These are phyloP conservation scores for Zaprionus capensis DNA, from an alignment of 1,140 invertebrate species.

Conservation along the genomic window DNA sequence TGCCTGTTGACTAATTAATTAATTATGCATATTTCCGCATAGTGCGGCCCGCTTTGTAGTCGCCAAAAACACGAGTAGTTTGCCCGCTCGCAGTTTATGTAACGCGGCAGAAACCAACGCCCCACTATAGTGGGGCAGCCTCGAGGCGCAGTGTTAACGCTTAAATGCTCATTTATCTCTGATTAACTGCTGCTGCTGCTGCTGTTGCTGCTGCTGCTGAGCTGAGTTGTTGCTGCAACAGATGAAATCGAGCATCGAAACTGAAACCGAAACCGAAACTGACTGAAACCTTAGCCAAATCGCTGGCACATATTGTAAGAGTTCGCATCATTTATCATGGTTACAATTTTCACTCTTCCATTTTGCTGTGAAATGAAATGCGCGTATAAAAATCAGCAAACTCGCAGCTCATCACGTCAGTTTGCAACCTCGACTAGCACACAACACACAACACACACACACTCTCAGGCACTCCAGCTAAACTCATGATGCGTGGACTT, in stretches of 20 bases:
- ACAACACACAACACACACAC: conserved; percentile 27
- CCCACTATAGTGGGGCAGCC: conserved; percentile 45
- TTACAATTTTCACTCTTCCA: conserved; percentile 51
- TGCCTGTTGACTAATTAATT: conserved; percentile 70
- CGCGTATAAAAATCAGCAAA: conserved; percentile 66
- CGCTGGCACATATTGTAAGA: conserved; percentile 51
- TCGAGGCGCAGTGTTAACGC: conserved; percentile 64
- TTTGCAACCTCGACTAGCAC: conserved; percentile 47
- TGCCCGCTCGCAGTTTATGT: conserved; percentile 60
- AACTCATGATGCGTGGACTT: conserved; percentile 69
- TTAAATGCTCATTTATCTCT: conserved; percentile 76
- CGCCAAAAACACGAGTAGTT: conserved; percentile 68
- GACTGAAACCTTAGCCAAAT: conserved; percentile 33
- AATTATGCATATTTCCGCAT: conserved; percentile 76
- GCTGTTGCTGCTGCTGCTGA: conserved; percentile 22
- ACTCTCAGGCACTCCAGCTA: conserved; percentile 2
- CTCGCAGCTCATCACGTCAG: conserved; percentile 38
- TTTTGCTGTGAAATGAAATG: conserved; percentile 28
- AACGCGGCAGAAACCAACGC: conserved; percentile 69
- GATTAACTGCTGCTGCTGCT: conserved; percentile 64
- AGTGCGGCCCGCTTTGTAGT: conserved; percentile 64
- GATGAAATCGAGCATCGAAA: conserved; percentile 41
- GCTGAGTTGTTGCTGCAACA: conserved; percentile 33
- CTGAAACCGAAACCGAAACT: conserved; percentile 38
- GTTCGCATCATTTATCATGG: conserved; percentile 71